Evolutionary conservation across 2,888 invertebrate species (phyloP).

Genomic region (Drosophila leonis): DNA sequence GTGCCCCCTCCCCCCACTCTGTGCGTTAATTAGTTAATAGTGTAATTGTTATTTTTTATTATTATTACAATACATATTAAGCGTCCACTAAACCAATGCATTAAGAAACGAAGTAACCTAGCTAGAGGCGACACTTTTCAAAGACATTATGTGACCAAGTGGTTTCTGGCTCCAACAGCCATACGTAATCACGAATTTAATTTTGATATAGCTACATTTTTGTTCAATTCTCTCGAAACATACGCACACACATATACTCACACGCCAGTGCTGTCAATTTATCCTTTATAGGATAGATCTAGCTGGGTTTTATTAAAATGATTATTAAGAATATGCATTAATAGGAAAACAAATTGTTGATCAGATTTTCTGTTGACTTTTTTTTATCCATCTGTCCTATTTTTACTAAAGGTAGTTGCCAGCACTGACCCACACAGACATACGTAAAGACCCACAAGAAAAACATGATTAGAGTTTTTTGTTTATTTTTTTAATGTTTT

Average conservation of each 20-base stretch:
- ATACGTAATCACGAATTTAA: conserved; percentile 33
- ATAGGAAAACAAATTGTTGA: neutral
- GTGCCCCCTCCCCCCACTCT: conserved; percentile 24
- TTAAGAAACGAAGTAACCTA: conserved; percentile 11
- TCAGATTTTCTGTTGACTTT: neutral
- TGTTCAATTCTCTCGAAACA: conserved; percentile 15
- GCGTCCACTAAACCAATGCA: conserved; percentile 32
- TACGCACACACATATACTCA: conserved; percentile 28
- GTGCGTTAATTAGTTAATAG: conserved; percentile 78
- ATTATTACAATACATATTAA: conserved; percentile 31
- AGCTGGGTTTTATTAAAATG: neutral
- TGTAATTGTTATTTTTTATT: conserved; percentile 76
- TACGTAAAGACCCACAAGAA: conserved; percentile 19
- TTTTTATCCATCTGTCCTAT: neutral
- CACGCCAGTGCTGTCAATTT: neutral
- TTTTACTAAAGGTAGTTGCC: neutral
- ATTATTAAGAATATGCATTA: neutral
- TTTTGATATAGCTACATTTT: conserved; percentile 21
- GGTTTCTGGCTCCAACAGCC: conserved; percentile 64
- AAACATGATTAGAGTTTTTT: conserved; percentile 1
- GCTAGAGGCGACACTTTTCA: conserved; percentile 23
- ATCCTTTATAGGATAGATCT: neutral
- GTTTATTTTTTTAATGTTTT: neutral
- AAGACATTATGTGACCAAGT: conserved; percentile 57
- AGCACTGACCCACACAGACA: conserved; percentile 15